Evolutionary conservation across 2,888 invertebrate genomes (phyloP), one percentile per base, ranked within the genome.

Genomic region (Diarsia rubi): DNA sequence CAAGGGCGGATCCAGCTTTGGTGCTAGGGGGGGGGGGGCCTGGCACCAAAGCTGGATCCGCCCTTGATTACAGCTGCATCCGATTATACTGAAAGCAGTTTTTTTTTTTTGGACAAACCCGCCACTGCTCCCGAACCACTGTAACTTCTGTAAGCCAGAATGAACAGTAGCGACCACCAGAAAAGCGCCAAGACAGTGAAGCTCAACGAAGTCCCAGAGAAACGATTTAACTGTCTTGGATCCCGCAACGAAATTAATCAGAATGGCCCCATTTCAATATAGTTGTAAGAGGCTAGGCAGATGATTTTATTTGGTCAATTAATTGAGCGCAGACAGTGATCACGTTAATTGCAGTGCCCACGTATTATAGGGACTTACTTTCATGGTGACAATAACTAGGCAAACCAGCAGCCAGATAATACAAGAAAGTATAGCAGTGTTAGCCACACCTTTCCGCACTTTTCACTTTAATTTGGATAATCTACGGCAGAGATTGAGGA

Each of bases 401-500:
- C 11, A 3, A 24, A 54, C 24, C 24, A 24, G 54, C 54, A 54
- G 14, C 54, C 54, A 6, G 37, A 37, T 37, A 37, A 37, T 37
- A 37, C 37, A 8, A 37, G 37, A 37, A 37, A 37, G 37, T 8
- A 37, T 37, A 37, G 37, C 37, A 37, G 37, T 37, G 37, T 37
- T 37, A 54, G 14, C 54, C 54, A 75, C 37, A 19, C 42, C 21
- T 49, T 60, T 27, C 6, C n/a, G 42, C 27, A n/a, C 2, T 60
- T 73, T 37, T 21, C 6, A 44, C 59, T 59, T 75, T 16, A 16
- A 27, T 27, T 75, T 31, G 37, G 16, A 37, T 24, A 57, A 59
- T 9, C 3, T 37, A 8, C 16, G 12, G 6, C 14, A 0, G 5
- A 31, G 19, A 72, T 72, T 14, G 11, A 11, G 24, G 9, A 24